These are phyloP conservation scores for Mizuhopecten yessoensis DNA, from an alignment of 1,140 invertebrate species.

Conservation along the genomic window DNA sequence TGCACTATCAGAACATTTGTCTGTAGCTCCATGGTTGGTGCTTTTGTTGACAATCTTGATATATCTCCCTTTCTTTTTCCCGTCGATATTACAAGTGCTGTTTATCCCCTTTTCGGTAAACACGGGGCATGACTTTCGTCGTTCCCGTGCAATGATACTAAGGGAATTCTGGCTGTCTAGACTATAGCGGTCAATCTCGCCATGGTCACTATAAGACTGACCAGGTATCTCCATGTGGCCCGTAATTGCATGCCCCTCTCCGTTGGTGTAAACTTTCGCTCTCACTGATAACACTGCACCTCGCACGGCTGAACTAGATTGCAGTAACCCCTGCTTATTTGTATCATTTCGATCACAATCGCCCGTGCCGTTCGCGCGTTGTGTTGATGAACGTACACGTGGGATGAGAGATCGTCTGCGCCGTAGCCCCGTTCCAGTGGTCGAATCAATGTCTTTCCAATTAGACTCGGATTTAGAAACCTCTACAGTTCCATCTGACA, in stretches of 20 bases:
- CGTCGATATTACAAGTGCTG: background rate
- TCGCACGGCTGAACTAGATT: background rate
- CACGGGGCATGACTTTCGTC: background rate
- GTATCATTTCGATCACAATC: slow-evolving; percentile 33
- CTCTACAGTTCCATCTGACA: background rate
- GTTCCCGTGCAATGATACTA: background rate
- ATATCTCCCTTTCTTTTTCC: background rate
- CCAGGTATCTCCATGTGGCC: slow-evolving; percentile 11
- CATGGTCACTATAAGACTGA: background rate
- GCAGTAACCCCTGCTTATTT: slow-evolving; percentile 37
- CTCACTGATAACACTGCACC: slow-evolving; percentile 13
- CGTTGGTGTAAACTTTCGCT: background rate
- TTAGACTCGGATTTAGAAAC: background rate
- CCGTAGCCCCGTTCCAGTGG: background rate
- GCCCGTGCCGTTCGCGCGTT: background rate
- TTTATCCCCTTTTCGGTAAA: background rate
- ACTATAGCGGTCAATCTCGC: background rate
- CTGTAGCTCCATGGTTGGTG: background rate
- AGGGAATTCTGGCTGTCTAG: background rate
- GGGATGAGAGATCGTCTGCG: slow-evolving; percentile 24
- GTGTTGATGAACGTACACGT: slow-evolving; percentile 22
- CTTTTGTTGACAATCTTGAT: background rate
- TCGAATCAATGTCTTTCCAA: slow-evolving; percentile 34
- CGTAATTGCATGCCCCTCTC: background rate
- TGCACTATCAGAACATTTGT: background rate